These are phyloP conservation scores for Steromphala cineraria DNA, from an alignment of 2,888 invertebrate genomes.

Conservation along the genomic window DNA sequence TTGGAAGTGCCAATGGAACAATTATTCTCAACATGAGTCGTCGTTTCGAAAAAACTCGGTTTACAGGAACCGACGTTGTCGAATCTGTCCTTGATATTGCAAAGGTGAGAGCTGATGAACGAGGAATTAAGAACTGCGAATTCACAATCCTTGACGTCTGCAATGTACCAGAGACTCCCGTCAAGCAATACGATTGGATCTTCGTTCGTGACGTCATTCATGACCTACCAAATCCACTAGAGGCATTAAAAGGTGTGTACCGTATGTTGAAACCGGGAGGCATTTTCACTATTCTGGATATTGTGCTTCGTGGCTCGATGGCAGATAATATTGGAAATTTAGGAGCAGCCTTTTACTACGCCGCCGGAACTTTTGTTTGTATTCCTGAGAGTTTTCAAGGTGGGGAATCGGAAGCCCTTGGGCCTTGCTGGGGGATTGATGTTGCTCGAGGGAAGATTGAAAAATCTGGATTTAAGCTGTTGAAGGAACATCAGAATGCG, in stretches of 20 bases:
- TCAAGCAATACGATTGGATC: conserved; percentile 33
- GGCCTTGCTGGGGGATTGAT: conserved; percentile 30
- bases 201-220: conserved; percentile 34
- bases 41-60: background rate
- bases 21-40: background rate
- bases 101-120: background rate
- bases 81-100: background rate
- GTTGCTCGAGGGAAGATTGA: conserved; percentile 12
- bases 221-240: conserved; percentile 34
- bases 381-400: conserved; percentile 38
- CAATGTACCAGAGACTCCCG: background rate
- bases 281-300: conserved; percentile 3
- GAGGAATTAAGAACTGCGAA: background rate
- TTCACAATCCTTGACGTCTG: conserved; percentile 26
- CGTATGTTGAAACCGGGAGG: conserved; percentile 22
- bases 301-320: background rate
- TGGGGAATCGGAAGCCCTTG: conserved; percentile 27
- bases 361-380: conserved; percentile 31
- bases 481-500: background rate
- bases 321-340: conserved; percentile 22
- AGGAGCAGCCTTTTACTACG: conserved; percentile 17
- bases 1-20: background rate
- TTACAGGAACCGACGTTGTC: background rate
- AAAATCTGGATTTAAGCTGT: conserved; percentile 28
- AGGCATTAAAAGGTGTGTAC: conserved; percentile 24